Evolutionary conservation across 1,140 invertebrate species (phyloP), one percentile per base, ranked within the genome.

Genomic region (Diabrotica undecimpunctata): DNA sequence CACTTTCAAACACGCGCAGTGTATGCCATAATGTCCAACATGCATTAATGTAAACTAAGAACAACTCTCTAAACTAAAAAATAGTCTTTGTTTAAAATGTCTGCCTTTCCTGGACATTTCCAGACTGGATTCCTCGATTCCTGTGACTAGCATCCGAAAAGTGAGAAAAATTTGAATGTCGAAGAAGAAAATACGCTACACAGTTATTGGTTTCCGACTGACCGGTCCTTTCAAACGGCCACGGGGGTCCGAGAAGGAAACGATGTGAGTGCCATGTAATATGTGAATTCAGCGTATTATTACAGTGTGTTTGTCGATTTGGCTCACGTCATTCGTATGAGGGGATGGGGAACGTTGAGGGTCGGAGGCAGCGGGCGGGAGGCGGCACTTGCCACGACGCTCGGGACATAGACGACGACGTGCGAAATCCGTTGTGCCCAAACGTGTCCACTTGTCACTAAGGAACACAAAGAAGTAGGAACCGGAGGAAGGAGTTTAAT

Each of bases 371-470:
- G 36, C 41, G 57, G 57, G 57, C 14, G 50, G 53, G 54, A 56
- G 64, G 41, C 64, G 59, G 50, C 53, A 54, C 61, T 46, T 60
- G 66, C 66, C 64, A 56, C 67, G 54, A 56, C 38, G 39, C 58
- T 60, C 46, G 25, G 58, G 58, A 46, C 13, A 60, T 38, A 14
- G 9, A 35, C 9, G 58, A 46, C 58, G 58, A 50, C 58, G 70
- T 71, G 67, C 65, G 66, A 54, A 61, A 66, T 59, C 61, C 66
- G 68, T 46, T 46, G 68, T 68, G 64, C 64, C 67, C 65, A 64
- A 54, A 70, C 67, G 70, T 72, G 70, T 72, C 68, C 70, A 68
- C 68, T 70, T 70, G 70, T 72, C 70, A 72, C 62, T 35, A 54
- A 13, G 53, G 10, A 25, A 38, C n/a, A 7, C 14, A 53, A 63